Evolutionary conservation across 2,797 vertebrate species (phyloP), one percentile per base, ranked within the genome.

Genomic region (Cetoscarus ocellatus): DNA sequence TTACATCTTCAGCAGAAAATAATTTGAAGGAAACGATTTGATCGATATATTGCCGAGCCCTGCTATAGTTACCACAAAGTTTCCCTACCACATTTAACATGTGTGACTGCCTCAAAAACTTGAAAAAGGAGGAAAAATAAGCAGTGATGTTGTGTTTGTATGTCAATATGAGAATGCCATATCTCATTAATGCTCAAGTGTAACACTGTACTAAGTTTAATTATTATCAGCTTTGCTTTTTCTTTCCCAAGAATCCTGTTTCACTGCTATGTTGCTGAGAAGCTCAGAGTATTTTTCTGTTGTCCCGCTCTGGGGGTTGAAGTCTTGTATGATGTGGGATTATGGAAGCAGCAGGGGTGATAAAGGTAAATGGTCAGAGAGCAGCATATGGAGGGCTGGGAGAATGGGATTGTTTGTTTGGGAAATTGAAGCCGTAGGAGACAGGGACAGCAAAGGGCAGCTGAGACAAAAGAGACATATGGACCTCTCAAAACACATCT

Each of bases 391-490:
- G 79, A 61, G 64, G 43, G 52, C 8, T 51, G 71, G 80, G 77
- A 80, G 38, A 77, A 27, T 56, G 78, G 69, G 80, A 84, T 73
- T 67, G 75, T 77, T 73, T 83, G 63, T 79, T 59, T 51, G 54
- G 66, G 58, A 71, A 68, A 82, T 52, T 52, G 47, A 82, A 77
- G 59, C 79, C 13, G 27, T 54, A 53, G 70, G 80, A 82, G 40
- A 58, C 8, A 19, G 53, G 69, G 72, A 75, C 50, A 80, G 70
- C 14, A 57, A 78, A 59, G 61, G 70, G 85, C 80, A 83, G 82
- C 86, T 89, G 83, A 87, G 72, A 88, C 73, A 84, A 85, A 85
- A 77, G 77, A 73, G 58, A 50, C 68, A 82, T 56, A 84, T 72
- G 79, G 68, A 76, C 59, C 47, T 60, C 19, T n/a, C 40, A 17